Conservation (phyloP, 2,888 invertebrate genomes). For the Galerucella nymphaeae region DNA sequence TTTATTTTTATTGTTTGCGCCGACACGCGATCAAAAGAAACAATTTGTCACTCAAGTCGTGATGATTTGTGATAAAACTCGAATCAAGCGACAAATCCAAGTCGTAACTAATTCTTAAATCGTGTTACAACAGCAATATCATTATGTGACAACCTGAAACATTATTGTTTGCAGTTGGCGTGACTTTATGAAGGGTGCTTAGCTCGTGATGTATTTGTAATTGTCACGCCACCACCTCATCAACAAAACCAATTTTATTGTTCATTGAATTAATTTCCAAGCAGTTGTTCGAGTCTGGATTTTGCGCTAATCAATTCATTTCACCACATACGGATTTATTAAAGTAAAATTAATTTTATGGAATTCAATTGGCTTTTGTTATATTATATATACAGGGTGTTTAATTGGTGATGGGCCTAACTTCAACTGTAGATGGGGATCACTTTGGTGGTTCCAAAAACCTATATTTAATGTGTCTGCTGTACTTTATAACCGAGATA, state of each 20-base stretch:
- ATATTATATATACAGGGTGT: too few relatives aligned
- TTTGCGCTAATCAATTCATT: constrained; percentile 2
- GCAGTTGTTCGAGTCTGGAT: constrained; percentile 6
- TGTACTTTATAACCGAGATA: too few relatives aligned
- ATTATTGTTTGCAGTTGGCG: constrained; percentile 27
- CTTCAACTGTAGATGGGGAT: too few relatives aligned
- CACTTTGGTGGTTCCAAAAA: too few relatives aligned
- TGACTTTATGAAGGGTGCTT: constrained; percentile 30
- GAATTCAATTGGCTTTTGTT: too few relatives aligned
- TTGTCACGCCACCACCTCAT: constrained; percentile 25
- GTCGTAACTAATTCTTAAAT: constrained; percentile 16
- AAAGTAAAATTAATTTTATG: not conserved
- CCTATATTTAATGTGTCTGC: too few relatives aligned
- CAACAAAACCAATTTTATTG: constrained; percentile 19
- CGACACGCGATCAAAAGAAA: not conserved
- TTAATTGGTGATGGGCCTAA: too few relatives aligned
- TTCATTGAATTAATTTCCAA: constrained; percentile 12
- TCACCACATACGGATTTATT: not conserved
- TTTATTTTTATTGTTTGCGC: not conserved
- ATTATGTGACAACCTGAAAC: constrained; percentile 22
- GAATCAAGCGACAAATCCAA: constrained; percentile 19
- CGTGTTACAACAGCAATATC: constrained; percentile 20
- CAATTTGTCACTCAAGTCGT: not conserved
- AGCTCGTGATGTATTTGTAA: constrained; percentile 20
- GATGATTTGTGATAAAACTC: constrained; percentile 6